Evolutionary conservation across 2,888 invertebrate genomes (phyloP), one percentile per base, ranked within the genome.

Genomic region (Heteromyza rotundicornis): DNA sequence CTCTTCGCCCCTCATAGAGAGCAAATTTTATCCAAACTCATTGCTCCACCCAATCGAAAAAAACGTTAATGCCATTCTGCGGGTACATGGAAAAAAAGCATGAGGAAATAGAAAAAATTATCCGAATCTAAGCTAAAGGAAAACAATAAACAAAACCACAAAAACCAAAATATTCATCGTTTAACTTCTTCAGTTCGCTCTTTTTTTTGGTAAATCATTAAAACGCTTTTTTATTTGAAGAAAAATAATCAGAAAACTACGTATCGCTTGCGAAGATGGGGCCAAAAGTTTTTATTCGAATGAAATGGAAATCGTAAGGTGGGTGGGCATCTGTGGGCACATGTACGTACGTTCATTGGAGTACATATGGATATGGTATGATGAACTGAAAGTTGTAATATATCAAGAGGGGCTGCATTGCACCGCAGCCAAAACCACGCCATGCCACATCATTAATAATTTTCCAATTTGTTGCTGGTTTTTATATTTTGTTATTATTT

Each of bases 101-200:
- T n/a, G n/a, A n/a, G n/a, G n/a, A n/a, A n/a, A n/a, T 40, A 7
- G n/a, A 40, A 12, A n/a, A n/a, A 40, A 40, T 40, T 3, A n/a
- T 40, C 40, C 40, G n/a, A 3, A n/a, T 3, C 7, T 73, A 68
- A 59, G 64, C 73, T 75, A 76, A 73, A 68, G 73, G 74, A 75
- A 68, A 76, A 74, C 77, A 74, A 74, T 74, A 74, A 74, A 74
- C 74, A 75, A 76, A 74, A 74, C 73, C 75, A 76, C 77, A 75
- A 76, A 74, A 74, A 73, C 74, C 75, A 74, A 74, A 74, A 74
- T 77, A 74, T n/a, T n/a, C n/a, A n/a, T n/a, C n/a, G n/a, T n/a
- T n/a, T n/a, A n/a, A n/a, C n/a, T n/a, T n/a, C n/a, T 74, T 74
- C 77, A 74, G n/a, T n/a, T 76, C 77, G 76, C 72, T 65, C 65